A percentile compares a stretch with the other conserved stretches of the same genome.
phyloP scores from a whole-genome alignment of 2,888 invertebrate genomes.

The Andrena bicolor region DNA sequence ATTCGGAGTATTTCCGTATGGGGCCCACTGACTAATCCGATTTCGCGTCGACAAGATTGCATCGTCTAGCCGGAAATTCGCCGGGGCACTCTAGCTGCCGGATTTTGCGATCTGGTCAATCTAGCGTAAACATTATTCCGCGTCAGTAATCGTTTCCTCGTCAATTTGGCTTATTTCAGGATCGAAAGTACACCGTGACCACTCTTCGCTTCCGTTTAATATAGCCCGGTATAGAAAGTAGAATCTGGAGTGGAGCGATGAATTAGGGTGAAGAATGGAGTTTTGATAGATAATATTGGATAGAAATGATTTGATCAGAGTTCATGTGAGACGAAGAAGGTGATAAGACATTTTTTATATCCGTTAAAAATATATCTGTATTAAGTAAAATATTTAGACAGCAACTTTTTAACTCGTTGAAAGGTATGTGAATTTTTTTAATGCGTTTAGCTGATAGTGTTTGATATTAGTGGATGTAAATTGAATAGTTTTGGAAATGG shows the following conservation, averaged over 20 bases:
- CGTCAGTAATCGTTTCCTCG: not conserved
- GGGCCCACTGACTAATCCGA: conserved; percentile 44
- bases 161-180: not conserved
- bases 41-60: conserved; percentile 60
- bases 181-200: not conserved
- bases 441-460: too few species aligned
- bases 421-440: too few species aligned
- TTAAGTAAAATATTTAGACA: too few species aligned
- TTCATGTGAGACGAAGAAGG: too few species aligned
- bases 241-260: not conserved
- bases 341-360: too few species aligned
- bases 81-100: conserved; percentile 44
- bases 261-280: too few species aligned
- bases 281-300: too few species aligned
- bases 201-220: not conserved
- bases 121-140: conserved; percentile 27
- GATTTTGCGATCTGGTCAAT: conserved; percentile 28
- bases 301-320: too few species aligned
- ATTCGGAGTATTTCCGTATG: conserved; percentile 71
- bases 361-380: too few species aligned
- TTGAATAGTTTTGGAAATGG: not conserved
- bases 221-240: not conserved
- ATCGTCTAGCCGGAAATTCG: conserved; percentile 64
- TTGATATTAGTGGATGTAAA: too few species aligned
- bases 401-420: too few species aligned